phyloP scores from a whole-genome alignment of 2,888 invertebrate genomes.

The Pomacea canaliculata region DNA sequence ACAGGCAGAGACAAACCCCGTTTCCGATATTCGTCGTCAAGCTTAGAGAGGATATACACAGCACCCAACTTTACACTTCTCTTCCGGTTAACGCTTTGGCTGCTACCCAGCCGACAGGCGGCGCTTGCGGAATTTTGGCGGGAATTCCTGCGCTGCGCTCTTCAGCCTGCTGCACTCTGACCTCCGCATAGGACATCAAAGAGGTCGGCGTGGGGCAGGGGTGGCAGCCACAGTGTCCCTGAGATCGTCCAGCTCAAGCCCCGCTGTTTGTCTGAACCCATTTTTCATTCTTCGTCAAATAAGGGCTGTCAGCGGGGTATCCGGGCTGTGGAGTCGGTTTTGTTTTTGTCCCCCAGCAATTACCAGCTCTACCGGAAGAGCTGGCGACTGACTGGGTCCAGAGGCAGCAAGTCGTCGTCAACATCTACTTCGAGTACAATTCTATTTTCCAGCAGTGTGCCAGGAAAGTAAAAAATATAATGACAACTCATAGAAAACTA shows the following conservation, averaged over 20 bases:
- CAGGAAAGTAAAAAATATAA: too few relatives aligned
- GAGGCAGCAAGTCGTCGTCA: too few relatives aligned
- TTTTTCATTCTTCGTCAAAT: conserved; percentile 5
- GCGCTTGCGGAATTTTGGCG: conserved; percentile 1
- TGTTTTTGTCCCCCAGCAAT: conserved; percentile 4
- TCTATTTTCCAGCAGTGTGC: too few relatives aligned
- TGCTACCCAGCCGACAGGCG: background rate
- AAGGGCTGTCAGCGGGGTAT: background rate
- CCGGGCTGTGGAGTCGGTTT: background rate
- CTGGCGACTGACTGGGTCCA: too few relatives aligned
- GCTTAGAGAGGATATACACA: too few relatives aligned
- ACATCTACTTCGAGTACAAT: too few relatives aligned
- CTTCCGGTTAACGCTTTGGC: background rate
- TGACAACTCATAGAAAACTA: too few relatives aligned
- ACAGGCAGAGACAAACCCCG: too few relatives aligned
- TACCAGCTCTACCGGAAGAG: background rate
- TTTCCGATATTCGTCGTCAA: too few relatives aligned
- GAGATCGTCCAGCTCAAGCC: too few relatives aligned
- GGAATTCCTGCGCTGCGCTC: conserved; percentile 12
- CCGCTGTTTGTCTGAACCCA: background rate
- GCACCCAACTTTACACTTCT: too few relatives aligned
- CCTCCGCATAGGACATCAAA: conserved; percentile 1
- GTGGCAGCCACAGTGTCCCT: background rate
- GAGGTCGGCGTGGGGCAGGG: conserved; percentile 4
- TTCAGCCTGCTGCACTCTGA: conserved; percentile 6